Evolutionary conservation across 2,797 vertebrate species (phyloP).

Genomic region (Otus scops): DNA sequence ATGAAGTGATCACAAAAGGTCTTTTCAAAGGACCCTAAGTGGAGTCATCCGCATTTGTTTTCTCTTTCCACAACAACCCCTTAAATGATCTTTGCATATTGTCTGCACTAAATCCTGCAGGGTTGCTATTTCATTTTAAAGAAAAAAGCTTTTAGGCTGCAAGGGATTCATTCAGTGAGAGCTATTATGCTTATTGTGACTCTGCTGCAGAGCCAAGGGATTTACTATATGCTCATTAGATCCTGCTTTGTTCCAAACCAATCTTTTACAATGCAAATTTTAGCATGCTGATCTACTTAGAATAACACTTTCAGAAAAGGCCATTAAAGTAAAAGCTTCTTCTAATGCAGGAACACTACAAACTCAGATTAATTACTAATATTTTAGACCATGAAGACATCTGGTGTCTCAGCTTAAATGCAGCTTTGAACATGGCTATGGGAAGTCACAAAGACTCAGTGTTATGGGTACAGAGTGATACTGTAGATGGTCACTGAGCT

Average conservation of each 20-base stretch:
- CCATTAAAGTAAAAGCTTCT: conserved; percentile 49
- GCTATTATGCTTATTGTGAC: conserved; percentile 65
- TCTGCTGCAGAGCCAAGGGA: conserved; percentile 63
- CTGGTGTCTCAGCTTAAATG: not conserved
- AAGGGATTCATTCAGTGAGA: conserved; percentile 56
- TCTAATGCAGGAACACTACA: not conserved
- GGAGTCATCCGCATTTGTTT: conserved; percentile 19
- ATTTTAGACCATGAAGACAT: not conserved
- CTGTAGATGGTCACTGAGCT: not conserved
- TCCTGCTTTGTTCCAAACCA: conserved; percentile 61
- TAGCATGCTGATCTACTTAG: conserved; percentile 53
- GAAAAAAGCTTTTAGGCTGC: conserved; percentile 65
- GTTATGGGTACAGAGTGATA: rapidly evolving
- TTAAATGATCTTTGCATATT: conserved; percentile 43
- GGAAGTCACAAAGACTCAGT: not conserved
- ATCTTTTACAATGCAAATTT: conserved; percentile 69
- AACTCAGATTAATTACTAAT: conserved; percentile 51
- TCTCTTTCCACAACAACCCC: conserved; percentile 7
- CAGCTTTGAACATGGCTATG: not conserved
- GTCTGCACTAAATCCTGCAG: conserved; percentile 57
- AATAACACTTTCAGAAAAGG: conserved; percentile 15
- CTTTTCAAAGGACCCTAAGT: conserved; percentile 51
- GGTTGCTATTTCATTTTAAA: conserved; percentile 46
- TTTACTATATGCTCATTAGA: conserved; percentile 65
- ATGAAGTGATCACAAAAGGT: conserved; percentile 52